Percentiles rank a stretch among this genome's conserved stretches.
These are phyloP conservation scores for Atta colombica DNA, from an alignment of 1,140 invertebrate genomes.

Conservation along the genomic window DNA sequence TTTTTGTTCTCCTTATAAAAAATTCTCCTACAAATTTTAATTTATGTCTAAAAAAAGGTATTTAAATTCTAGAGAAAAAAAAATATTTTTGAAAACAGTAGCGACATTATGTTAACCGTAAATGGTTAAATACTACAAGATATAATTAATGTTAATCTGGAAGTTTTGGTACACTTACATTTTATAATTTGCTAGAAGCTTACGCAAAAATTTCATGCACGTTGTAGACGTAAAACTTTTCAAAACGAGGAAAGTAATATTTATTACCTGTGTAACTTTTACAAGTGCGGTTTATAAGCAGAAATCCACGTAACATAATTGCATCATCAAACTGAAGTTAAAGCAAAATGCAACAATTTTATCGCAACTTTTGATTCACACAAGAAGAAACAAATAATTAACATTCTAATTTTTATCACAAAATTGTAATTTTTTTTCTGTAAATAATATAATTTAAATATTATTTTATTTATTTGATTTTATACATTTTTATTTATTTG, in stretches of 20 bases:
- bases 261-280: slow-evolving; percentile 36
- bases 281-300: slow-evolving; percentile 2
- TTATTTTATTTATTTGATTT: slow-evolving; percentile 12
- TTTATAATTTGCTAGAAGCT: slow-evolving; percentile 12
- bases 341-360: slow-evolving; percentile 6
- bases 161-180: not conserved
- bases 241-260: slow-evolving; percentile 28
- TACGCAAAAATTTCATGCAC: not conserved
- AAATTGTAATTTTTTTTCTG: not conserved
- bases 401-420: not conserved
- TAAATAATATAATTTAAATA: not conserved
- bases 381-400: not conserved
- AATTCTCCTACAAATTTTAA: not conserved
- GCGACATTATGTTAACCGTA: not conserved
- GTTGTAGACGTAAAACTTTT: slow-evolving; percentile 15
- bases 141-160: slow-evolving; percentile 32
- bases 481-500: not conserved
- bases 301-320: not conserved
- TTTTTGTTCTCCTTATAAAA: not conserved
- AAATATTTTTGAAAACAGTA: not conserved
- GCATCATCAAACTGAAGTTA: slow-evolving; percentile 1
- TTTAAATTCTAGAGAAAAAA: not conserved
- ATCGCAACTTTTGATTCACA: not conserved
- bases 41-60: not conserved
- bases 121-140: not conserved